A percentile compares a stretch with the other conserved stretches of the same genome.
Conservation (phyloP, 2,797 vertebrate species). For the Falco biarmicus region DNA sequence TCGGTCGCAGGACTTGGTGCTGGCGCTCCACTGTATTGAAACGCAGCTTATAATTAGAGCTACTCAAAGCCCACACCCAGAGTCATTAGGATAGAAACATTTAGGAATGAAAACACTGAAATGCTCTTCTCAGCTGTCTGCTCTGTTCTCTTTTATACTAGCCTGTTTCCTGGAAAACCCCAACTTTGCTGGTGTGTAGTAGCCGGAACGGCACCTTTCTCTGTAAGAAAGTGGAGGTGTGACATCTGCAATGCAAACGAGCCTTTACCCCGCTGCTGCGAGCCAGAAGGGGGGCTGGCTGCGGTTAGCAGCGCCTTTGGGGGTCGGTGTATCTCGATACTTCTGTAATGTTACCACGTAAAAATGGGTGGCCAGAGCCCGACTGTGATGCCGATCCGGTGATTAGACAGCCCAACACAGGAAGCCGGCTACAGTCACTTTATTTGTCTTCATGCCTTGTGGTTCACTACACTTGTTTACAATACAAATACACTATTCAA, state of each 20-base stretch:
- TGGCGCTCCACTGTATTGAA: background rate
- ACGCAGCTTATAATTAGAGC: background rate
- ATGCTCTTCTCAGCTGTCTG: background rate
- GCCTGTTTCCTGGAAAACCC: background rate
- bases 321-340: background rate
- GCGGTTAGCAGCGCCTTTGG: accelerated
- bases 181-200: background rate
- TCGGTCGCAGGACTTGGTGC: background rate
- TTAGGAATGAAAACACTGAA: background rate
- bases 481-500: conserved; percentile 75
- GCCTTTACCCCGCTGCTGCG: background rate
- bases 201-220: background rate
- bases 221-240: background rate
- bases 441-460: conserved; percentile 77
- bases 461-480: conserved; percentile 74
- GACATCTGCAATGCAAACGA: background rate
- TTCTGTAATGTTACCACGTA: background rate
- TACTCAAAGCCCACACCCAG: background rate
- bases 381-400: background rate
- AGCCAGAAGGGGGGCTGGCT: background rate
- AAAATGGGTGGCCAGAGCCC: background rate
- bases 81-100: background rate
- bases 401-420: background rate
- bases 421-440: conserved; percentile 64
- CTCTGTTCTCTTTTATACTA: background rate